Evolutionary conservation across 2,888 invertebrate species (phyloP).

Genomic region (Drosophila demipolita): DNA sequence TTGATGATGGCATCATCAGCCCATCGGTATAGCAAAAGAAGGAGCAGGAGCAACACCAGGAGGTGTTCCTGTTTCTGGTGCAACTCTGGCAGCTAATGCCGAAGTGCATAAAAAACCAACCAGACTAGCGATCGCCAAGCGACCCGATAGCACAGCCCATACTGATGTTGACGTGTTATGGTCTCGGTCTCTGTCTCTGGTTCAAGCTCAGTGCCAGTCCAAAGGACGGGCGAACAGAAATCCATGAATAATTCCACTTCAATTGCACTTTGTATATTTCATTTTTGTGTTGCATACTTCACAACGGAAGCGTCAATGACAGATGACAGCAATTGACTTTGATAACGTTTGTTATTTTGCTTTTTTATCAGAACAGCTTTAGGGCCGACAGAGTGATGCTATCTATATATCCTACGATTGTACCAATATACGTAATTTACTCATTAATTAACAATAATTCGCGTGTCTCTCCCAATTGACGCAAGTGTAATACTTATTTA

Average conservation of each 20-base stretch:
- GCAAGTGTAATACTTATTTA: constrained; percentile 11
- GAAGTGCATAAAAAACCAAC: constrained; percentile 48
- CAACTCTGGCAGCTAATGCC: constrained; percentile 32
- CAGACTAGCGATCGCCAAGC: constrained; percentile 49
- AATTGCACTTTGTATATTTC: constrained; percentile 78
- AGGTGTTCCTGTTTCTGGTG: constrained; percentile 41
- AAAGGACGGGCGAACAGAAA: constrained; percentile 47
- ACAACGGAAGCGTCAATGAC: constrained; percentile 60
- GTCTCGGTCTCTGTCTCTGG: constrained; percentile 14
- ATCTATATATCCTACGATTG: constrained; percentile 8
- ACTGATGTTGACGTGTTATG: constrained; percentile 20
- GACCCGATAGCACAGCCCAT: constrained; percentile 9
- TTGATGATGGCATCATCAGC: constrained; percentile 56
- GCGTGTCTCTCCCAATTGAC: constrained; percentile 8
- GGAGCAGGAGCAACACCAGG: constrained; percentile 31
- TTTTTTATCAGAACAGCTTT: constrained; percentile 11
- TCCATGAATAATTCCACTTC: constrained; percentile 82
- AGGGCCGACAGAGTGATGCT: background rate
- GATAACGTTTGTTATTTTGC: constrained; percentile 59
- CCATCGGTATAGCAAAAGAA: constrained; percentile 23
- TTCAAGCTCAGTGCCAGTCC: constrained; percentile 16
- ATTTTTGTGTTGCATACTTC: constrained; percentile 74
- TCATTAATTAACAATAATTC: constrained; percentile 44
- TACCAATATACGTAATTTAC: constrained; percentile 26
- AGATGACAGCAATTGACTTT: constrained; percentile 73